These are phyloP conservation scores for Epinotia nisella DNA, from an alignment of 2,888 invertebrate species.

Conservation along the genomic window DNA sequence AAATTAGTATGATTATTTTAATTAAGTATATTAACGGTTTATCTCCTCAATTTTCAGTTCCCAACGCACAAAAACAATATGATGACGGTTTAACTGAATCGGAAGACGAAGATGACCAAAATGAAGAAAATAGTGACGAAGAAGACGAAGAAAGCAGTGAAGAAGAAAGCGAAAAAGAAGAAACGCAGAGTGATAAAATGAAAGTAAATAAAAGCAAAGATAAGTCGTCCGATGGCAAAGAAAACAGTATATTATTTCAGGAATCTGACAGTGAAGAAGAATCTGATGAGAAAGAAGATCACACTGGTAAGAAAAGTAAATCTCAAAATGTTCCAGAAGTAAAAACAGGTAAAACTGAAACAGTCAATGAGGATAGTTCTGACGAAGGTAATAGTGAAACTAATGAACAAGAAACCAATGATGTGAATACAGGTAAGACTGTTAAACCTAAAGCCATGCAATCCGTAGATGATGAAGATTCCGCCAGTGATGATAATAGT, in stretches of 20 bases:
- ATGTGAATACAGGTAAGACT: slow-evolving; percentile 13
- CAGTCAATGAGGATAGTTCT: slow-evolving; percentile 27
- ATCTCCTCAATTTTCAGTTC: slow-evolving; percentile 60
- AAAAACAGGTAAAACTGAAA: neutral
- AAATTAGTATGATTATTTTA: neutral
- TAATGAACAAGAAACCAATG: slow-evolving; percentile 27
- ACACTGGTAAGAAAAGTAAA: slow-evolving; percentile 45
- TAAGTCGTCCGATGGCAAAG: slow-evolving; percentile 4
- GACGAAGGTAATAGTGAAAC: slow-evolving; percentile 36
- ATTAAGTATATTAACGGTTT: too few relatives aligned
- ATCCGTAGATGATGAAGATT: slow-evolving; percentile 34
- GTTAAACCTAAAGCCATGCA: slow-evolving; percentile 21
- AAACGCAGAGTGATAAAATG: neutral
- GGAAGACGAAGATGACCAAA: slow-evolving; percentile 63
- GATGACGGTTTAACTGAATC: slow-evolving; percentile 76
- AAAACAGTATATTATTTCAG: slow-evolving; percentile 35
- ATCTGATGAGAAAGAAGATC: slow-evolving; percentile 44
- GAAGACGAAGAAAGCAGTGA: slow-evolving; percentile 38
- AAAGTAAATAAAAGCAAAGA: slow-evolving; percentile 1
- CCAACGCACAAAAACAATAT: slow-evolving; percentile 72
- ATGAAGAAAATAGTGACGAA: slow-evolving; percentile 57
- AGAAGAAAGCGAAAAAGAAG: slow-evolving; percentile 22
- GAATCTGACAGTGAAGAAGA: slow-evolving; percentile 33
- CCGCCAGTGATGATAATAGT: slow-evolving; percentile 45
- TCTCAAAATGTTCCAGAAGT: neutral